Evolutionary conservation across 2,888 invertebrate species (phyloP).

Genomic region (Biston betularia): DNA sequence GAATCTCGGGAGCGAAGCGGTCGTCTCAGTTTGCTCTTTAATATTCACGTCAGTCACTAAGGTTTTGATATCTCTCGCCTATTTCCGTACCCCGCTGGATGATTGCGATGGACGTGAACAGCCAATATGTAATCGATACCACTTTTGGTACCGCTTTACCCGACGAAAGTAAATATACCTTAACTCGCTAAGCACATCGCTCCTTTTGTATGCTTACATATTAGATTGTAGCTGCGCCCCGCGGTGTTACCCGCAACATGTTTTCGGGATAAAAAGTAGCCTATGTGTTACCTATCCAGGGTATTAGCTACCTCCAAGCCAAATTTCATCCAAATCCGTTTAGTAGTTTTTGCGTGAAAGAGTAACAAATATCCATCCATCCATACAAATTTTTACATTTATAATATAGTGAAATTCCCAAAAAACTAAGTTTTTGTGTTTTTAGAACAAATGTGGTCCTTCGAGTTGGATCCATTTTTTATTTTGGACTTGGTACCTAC

Average conservation of each 20-base stretch:
- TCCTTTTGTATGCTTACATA: not conserved
- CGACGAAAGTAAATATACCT: not conserved
- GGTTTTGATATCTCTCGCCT: slow-evolving; percentile 41
- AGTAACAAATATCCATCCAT: no score
- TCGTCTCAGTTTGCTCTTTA: slow-evolving; percentile 34
- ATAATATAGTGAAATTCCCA: no score
- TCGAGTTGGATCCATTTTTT: not conserved
- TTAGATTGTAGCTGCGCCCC: no score
- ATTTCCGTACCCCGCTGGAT: slow-evolving; percentile 27
- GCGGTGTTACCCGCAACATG: no score
- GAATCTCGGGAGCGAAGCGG: slow-evolving; percentile 25
- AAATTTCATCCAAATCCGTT: no score
- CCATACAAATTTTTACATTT: no score
- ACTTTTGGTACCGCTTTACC: not conserved
- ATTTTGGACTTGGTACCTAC: not conserved
- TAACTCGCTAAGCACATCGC: not conserved
- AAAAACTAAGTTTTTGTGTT: not conserved
- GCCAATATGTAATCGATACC: slow-evolving; percentile 40
- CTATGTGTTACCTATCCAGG: no score
- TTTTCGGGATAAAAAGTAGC: no score
- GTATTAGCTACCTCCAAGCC: no score
- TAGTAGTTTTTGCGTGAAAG: no score
- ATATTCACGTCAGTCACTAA: slow-evolving; percentile 43
- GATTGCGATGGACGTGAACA: slow-evolving; percentile 22
- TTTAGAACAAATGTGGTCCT: not conserved